Base-by-base conservation (phyloP, 1,140 invertebrate species). In the Drosophila watanabei region DNA sequence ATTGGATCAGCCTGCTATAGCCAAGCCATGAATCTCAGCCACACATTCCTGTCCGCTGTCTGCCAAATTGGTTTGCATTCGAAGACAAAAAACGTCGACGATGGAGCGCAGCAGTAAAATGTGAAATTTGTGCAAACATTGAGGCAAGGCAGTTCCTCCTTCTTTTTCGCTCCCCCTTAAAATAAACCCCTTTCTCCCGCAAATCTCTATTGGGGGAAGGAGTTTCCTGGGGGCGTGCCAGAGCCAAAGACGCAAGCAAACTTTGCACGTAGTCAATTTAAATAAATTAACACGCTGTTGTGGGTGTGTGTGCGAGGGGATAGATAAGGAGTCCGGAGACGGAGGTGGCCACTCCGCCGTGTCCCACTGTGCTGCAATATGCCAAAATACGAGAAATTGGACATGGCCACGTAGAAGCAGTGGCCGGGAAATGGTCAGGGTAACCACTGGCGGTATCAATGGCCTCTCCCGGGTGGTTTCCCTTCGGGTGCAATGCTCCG, bases 181-280 rank as follows among this genome's bases (percentile, higher is more conserved):
- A 24, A 24, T 16, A 24, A 37, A 56, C 52, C 33, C 4, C 18
- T 59, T 33, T 16, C 79, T 32, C 30, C 52, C 24, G 20, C 24
- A 41, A 57, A 48, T 46, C 35, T 52, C 60, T 48, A 16, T 10
- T n/a, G 45, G 18, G 20, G 48, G 46, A 48, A 45, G 51, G 28
- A 24, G 49, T 56, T 56, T 56, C 20, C 49, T 3, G 28, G 62
- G 30, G 61, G 84, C 69, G 68, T 68, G 49, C 43, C 28, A 49
- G 10, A 30, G 8, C 37, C 32, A 45, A 79, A 85, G 86, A 82
- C 66, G 65, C 86, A 70, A 82, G 85, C 75, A 71, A 89, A 90
- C 85, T 89, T 72, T 90, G 82, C 85, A 89, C 85, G 85, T 85
- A 89, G 85, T 85, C 86, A 89, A 89, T 89, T 89, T 89, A 89